Evolutionary conservation across 2,113 vertebrate genomes (phyloP), one percentile per base, ranked within the genome.

Genomic region (Ia io): DNA sequence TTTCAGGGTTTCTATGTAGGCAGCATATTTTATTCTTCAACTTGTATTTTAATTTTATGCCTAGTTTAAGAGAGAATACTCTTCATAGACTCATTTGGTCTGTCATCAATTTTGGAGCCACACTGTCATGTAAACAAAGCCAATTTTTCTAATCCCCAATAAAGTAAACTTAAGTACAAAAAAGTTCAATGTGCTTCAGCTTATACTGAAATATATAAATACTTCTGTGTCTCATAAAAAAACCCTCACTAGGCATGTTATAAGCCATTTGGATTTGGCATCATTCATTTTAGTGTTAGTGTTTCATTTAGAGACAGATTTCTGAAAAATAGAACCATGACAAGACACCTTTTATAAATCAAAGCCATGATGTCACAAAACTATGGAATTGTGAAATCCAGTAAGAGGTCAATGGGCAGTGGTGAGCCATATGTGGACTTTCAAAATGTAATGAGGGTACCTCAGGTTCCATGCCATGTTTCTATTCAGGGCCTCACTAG

Each of bases 91-190:
- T 78, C 42, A 47, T 91, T 89, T 91, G 53, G 9, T 56, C 77
- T 86, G 28, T 93, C 84, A 93, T 70, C 69, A 93, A 6, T 92
- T 96, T 92, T 76, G 83, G n/a, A 97, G 7, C 49, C 42, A 88
- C 53, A 56, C 40, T 40, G 1, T 85, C 42, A 82, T 82, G 56
- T 89, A 91, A 96, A 90, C 73, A 83, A 96, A 91, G 67, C 23
- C 32, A 78, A 79, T 87, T 96, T 97, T 88, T 94, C 82, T 89
- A 94, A 95, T 95, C 69, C 32, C 32, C 59, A 69, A n/a, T 83
- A 95, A 97, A 96, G 76, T 89, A 86, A 97, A 97, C 51, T 82
- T 16, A 76, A 97, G 69, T 83, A 53, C 67, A 85, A 93, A 93
- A 92, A 70, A 59, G 74, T 44, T 79, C 56, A 35, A 5, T 61